Percentiles rank a stretch among this genome's conserved stretches.
phyloP scores from a whole-genome alignment of 2,113 vertebrate genomes.

The Herpailurus yagouaroundi region DNA sequence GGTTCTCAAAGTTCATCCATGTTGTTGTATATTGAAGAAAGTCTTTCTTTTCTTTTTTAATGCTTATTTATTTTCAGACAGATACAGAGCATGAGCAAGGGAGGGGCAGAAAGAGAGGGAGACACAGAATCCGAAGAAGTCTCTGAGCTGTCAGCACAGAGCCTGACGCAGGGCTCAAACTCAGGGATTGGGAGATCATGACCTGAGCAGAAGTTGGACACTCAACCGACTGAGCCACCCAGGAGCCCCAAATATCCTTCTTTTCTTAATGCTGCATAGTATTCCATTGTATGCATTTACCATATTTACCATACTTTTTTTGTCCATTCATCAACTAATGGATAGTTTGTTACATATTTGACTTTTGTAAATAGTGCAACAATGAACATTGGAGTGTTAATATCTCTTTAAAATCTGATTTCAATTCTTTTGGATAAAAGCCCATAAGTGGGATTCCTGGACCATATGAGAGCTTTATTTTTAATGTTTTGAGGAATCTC shows the following conservation, averaged over 20 bases:
- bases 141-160: too few species aligned
- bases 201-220: too few species aligned
- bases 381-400: not conserved
- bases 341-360: not conserved
- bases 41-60: not conserved
- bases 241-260: not conserved
- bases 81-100: too few species aligned
- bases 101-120: too few species aligned
- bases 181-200: too few species aligned
- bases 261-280: not conserved
- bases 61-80: too few species aligned
- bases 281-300: not conserved
- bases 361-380: not conserved
- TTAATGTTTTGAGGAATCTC: not conserved
- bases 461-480: not conserved
- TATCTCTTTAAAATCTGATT: not conserved
- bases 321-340: not conserved
- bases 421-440: not conserved
- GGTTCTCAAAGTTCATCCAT: not conserved
- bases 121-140: too few species aligned
- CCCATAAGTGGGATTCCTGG: not conserved
- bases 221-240: too few species aligned
- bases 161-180: too few species aligned
- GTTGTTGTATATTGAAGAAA: not conserved
- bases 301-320: not conserved